Evolutionary conservation across 2,113 vertebrate species (phyloP).

Genomic region (Strix uralensis): DNA sequence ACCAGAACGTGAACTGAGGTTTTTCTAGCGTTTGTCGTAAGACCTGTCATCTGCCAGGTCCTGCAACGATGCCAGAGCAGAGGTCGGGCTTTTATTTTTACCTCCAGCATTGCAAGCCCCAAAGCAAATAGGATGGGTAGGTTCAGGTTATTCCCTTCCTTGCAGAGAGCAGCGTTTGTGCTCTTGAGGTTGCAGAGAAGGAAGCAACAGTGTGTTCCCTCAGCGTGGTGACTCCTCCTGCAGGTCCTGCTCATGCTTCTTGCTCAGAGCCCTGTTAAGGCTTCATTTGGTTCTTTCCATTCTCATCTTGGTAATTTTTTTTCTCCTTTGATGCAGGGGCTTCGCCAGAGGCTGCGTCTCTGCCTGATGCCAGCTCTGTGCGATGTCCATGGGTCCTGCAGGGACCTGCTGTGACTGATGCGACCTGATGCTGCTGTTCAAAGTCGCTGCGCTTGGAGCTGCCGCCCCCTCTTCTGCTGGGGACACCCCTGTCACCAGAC

Average conservation of each 20-base stretch:
- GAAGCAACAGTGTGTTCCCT: neutral
- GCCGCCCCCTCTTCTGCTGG: neutral
- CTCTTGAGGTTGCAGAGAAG: neutral
- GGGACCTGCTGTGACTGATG: neutral
- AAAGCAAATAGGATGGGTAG: no score
- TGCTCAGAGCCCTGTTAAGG: fast-evolving
- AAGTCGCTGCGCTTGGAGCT: neutral
- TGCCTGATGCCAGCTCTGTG: neutral
- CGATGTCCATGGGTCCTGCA: fast-evolving
- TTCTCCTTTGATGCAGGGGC: fast-evolving
- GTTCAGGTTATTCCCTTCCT: neutral
- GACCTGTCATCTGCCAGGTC: neutral
- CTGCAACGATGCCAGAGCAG: neutral
- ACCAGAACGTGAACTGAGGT: neutral
- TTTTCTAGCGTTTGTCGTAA: neutral
- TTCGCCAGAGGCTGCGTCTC: neutral
- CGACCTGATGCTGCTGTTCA: fast-evolving
- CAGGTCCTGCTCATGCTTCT: neutral
- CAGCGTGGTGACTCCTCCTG: no score
- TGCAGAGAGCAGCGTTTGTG: neutral
- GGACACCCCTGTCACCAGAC: neutral
- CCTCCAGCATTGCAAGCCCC: neutral
- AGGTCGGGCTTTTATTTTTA: neutral
- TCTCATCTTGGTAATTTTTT: neutral
- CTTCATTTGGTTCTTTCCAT: neutral